These are phyloP conservation scores for Quadroppia sp. DNA, from an alignment of 2,888 invertebrate species.

Conservation along the genomic window DNA sequence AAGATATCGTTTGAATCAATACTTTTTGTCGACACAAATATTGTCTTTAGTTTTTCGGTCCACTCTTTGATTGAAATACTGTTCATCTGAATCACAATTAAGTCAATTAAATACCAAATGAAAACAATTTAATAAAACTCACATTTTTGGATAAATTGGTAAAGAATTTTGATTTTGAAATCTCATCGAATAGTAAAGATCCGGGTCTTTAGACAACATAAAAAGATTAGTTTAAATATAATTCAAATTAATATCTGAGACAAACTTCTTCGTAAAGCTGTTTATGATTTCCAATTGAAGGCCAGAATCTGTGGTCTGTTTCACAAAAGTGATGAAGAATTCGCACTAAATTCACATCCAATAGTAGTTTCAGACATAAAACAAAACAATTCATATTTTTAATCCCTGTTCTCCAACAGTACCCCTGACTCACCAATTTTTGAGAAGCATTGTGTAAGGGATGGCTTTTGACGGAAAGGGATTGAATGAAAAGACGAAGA, in stretches of 20 bases:
- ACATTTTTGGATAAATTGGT: constrained; percentile 32
- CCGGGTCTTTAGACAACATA: constrained; percentile 20
- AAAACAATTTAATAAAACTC: constrained; percentile 1
- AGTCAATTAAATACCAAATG: not conserved
- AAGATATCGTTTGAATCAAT: constrained; percentile 31
- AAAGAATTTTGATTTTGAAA: constrained; percentile 40
- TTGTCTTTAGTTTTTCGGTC: constrained; percentile 20
- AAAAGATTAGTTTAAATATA: not conserved
- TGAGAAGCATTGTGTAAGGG: constrained; percentile 28
- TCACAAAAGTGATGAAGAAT: not conserved
- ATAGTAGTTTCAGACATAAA: not conserved
- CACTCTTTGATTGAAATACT: constrained; percentile 33
- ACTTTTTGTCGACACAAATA: constrained; percentile 32
- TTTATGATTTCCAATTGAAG: constrained; percentile 30
- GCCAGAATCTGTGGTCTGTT: not conserved
- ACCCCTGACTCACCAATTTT: constrained; percentile 22
- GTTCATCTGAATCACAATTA: constrained; percentile 12
- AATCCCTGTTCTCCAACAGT: not conserved
- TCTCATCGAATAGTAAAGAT: constrained; percentile 38
- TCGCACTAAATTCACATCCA: constrained; percentile 3
- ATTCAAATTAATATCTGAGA: not conserved
- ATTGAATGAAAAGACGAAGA: constrained; percentile 39
- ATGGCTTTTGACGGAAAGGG: constrained; percentile 32
- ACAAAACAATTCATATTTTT: not conserved
- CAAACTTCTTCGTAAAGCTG: constrained; percentile 31